Conservation (phyloP, 1,140 invertebrate genomes). For the Hirudo medicinalis region DNA sequence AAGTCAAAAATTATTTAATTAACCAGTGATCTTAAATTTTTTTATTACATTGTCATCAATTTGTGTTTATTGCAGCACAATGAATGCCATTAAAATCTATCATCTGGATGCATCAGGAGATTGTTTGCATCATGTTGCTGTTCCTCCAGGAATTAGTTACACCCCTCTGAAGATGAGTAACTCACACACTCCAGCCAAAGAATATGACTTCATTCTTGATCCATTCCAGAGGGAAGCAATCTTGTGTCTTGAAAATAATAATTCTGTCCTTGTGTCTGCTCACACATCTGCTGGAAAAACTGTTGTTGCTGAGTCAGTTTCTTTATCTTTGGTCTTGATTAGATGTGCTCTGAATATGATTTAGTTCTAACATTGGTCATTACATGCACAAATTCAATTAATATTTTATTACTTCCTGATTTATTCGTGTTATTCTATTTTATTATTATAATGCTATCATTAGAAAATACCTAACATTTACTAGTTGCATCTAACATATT, state of each 20-base stretch:
- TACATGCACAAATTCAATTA: too few species aligned
- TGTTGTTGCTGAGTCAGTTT: slow-evolving; percentile 85
- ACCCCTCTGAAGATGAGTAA: slow-evolving; percentile 45
- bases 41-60: too few species aligned
- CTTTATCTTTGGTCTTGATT: neutral
- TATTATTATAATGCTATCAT: too few species aligned
- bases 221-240: slow-evolving; percentile 97
- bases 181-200: slow-evolving; percentile 62
- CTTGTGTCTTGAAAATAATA: slow-evolving; percentile 90
- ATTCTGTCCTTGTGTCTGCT: slow-evolving; percentile 90
- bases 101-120: slow-evolving; percentile 72
- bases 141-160: slow-evolving; percentile 72
- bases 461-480: too few species aligned
- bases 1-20: too few species aligned
- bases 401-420: too few species aligned
- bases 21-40: too few species aligned
- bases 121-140: slow-evolving; percentile 82
- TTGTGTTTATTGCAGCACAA: too few species aligned
- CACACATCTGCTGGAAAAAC: slow-evolving; percentile 99
- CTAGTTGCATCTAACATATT: neutral
- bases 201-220: slow-evolving; percentile 88
- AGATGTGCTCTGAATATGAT: neutral
- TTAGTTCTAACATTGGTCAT: neutral
- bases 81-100: slow-evolving; percentile 54
- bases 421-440: too few species aligned